These are phyloP conservation scores for Liparis tanakae DNA, from an alignment of 2,797 vertebrate species.

Conservation along the genomic window DNA sequence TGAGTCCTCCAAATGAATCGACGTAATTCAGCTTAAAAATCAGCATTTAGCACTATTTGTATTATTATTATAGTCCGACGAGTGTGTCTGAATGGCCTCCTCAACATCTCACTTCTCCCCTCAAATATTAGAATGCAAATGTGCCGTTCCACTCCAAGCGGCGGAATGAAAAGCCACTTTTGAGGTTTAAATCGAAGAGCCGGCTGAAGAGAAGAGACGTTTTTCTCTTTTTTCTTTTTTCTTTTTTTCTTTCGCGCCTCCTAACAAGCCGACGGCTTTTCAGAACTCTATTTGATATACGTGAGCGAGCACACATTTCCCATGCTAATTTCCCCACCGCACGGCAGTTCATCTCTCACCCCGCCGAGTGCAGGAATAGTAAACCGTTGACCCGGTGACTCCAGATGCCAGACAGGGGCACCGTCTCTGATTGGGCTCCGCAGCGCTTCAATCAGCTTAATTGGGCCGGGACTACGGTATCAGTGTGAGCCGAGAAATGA, in stretches of 20 bases:
- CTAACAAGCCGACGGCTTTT: conserved; percentile 45
- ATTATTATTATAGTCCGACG: conserved; percentile 20
- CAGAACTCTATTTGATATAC: conserved; percentile 65
- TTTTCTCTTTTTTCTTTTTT: no score
- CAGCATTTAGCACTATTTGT: background rate
- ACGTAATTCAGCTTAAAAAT: conserved; percentile 1
- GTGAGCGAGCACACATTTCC: conserved; percentile 68
- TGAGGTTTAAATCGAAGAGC: conserved; percentile 41
- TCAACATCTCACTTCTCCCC: conserved; percentile 24
- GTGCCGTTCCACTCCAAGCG: conserved; percentile 14
- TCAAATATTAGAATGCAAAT: conserved; percentile 56
- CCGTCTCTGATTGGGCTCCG: conserved; percentile 68
- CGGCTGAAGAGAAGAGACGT: conserved; percentile 30
- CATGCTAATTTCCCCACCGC: conserved; percentile 59
- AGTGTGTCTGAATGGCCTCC: conserved; percentile 19
- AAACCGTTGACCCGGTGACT: conserved; percentile 66
- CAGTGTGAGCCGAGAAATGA: conserved; percentile 51
- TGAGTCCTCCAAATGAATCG: no score
- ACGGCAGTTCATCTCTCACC: conserved; percentile 41
- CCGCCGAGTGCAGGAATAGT: conserved; percentile 49
- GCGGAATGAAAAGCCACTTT: conserved; percentile 12
- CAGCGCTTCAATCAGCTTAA: conserved; percentile 66
- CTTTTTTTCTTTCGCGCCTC: background rate
- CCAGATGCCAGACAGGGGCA: conserved; percentile 57
- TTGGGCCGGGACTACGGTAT: conserved; percentile 62